Evolutionary conservation across 1,140 invertebrate genomes (phyloP), one percentile per base, ranked within the genome.

Genomic region (Heliconius eleuchia): DNA sequence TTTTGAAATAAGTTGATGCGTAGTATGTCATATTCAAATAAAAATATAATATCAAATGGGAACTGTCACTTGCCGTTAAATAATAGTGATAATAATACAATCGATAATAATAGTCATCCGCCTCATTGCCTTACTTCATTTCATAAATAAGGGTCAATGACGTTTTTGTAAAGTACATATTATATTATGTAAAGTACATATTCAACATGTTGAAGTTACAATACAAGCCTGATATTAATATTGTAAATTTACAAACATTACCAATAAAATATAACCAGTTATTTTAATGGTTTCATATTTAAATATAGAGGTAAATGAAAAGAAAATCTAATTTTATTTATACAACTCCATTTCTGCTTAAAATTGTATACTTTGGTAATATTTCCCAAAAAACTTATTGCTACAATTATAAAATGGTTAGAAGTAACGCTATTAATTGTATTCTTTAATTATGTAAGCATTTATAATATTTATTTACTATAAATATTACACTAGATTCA

Each of bases 391-490:
- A 46, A 46, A 16, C 0, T 13, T 16, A 37, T 7, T 46, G 42
- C 42, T 16, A 46, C 50, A 52, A 19, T 52, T 52, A 52, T 52
- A 52, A 52, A 52, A 52, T 19, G 50, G 7, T 9, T n/a, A 60
- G 55, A 30, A 66, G 60, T 66, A 27, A 66, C 60, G 23, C 60
- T 23, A 66, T 66, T 66, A 66, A 30, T 66, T 66, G 60, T 66
- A 66, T 66, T 66, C 27, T 5, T 66, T 27, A 66, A 66, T 66
- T 66, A 66, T 30, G 60, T 66, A 66, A 66, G 60, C 60, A 66
- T 66, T 66, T 66, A 66, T 30, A 30, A 30, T 66, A 66, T 60
- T 60, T 27, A 60, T 60, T 60, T 60, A 60, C 57, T 60, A n/a
- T 60, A 60, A 27, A 23, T 60, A 60, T 27, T 60, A 30, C 60